A percentile compares a stretch with the other conserved stretches of the same genome.
Conservation (phyloP, 2,113 vertebrate species). For the Hirundichthys speculiger region DNA sequence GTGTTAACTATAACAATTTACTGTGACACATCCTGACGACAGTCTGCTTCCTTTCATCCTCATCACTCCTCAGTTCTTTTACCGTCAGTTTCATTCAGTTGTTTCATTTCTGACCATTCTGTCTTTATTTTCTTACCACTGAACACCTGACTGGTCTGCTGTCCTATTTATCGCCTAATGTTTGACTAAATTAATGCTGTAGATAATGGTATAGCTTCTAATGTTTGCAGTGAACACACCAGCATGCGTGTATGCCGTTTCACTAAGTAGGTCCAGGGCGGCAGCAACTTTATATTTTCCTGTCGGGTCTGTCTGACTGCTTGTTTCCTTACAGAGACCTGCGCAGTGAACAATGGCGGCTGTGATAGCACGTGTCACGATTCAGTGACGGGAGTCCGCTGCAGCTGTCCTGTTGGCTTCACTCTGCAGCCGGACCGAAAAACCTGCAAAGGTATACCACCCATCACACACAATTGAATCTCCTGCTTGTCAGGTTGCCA, state of each 20-base stretch:
- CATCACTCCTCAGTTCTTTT: slow-evolving; percentile 5
- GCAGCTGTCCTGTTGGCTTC: slow-evolving; percentile 98
- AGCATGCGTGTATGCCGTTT: slow-evolving; percentile 42
- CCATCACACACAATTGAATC: slow-evolving; percentile 27
- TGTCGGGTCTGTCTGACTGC: slow-evolving; percentile 44
- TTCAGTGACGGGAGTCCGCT: slow-evolving; percentile 91
- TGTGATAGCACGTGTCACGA: slow-evolving; percentile 98
- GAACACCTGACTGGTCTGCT: slow-evolving; percentile 27
- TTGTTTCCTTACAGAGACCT: slow-evolving; percentile 86
- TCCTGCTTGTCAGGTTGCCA: slow-evolving; percentile 20
- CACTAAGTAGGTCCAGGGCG: slow-evolving; percentile 44
- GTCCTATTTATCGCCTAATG: slow-evolving; percentile 24
- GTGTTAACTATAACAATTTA: slow-evolving; percentile 35
- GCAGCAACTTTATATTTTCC: slow-evolving; percentile 16
- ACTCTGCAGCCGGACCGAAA: slow-evolving; percentile 95
- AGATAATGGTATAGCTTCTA: slow-evolving; percentile 17
- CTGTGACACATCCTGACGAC: too few relatives aligned
- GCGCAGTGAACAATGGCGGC: slow-evolving; percentile 96
- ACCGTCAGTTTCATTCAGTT: slow-evolving; percentile 31
- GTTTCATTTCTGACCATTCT: slow-evolving; percentile 27
- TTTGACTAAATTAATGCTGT: slow-evolving; percentile 20
- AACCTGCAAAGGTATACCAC: slow-evolving; percentile 92
- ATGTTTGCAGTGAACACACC: slow-evolving; percentile 11
- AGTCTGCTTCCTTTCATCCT: too few relatives aligned
- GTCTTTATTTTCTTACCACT: slow-evolving; percentile 1